Base-by-base conservation (phyloP, 2,797 vertebrate genomes). In the Pseudochromis fuscus region DNA sequence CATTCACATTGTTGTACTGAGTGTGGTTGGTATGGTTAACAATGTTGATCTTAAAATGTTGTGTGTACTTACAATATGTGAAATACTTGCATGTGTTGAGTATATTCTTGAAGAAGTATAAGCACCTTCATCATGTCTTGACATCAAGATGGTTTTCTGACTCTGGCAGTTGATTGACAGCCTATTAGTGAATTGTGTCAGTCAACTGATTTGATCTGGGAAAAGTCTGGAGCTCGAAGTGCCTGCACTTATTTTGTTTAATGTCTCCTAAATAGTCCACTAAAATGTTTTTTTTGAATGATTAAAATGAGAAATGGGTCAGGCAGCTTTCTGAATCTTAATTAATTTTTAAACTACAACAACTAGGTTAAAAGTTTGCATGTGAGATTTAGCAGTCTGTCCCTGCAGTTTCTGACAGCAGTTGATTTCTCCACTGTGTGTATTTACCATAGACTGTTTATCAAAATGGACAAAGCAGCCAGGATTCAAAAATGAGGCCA, bases 351-450 rank as follows among this genome's bases (percentile, higher is more conserved):
- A 50, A 77, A 66, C 56, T 28, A 40, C 21, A 58, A 64, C 48
- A 75, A 61, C 28, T 56, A 48, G 27, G 50, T 52, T 52, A 70
- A 67, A 51, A 37, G 53, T 73, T 67, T 81, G 63, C 52, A 52
- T 48, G 3, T 35, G 23, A 59, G 15, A 71, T 74, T 13, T 49
- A 33, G 74, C 56, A 64, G 65, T 45, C 42, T 45, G 45, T 12
- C 19, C 25, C 11, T 49, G 71, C 33, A 59, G 52, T 52, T 52
- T 57, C 45, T 59, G 56, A 40, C 25, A 61, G 37, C 33, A 38
- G 50, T 19, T 55, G 44, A n/a, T n/a, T n/a, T 27, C 28, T 60
- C 13, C 52, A 68, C 13, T 45, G 25, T 62, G 25, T 24, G 11
- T 18, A n/a, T 15, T 10, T 13, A 10, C 33, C 33, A 12, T 35